Evolutionary conservation across 2,113 vertebrate genomes (phyloP).

Genomic region (Sigmodon hispidus): DNA sequence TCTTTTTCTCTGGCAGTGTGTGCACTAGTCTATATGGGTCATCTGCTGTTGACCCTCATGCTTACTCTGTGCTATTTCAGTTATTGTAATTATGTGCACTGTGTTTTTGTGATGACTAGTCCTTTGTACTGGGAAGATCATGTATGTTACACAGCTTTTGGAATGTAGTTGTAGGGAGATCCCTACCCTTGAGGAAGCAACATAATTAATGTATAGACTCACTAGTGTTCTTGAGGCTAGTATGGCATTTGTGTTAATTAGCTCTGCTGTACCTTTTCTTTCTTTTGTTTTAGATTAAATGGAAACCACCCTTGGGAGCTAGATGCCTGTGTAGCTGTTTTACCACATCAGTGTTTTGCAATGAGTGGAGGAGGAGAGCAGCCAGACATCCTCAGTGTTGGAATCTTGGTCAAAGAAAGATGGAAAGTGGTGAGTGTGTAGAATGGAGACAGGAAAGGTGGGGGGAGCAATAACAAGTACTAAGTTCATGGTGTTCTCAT

Average conservation of each 20-base stretch:
- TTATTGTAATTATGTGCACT: constrained; percentile 22
- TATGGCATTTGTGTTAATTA: constrained; percentile 49
- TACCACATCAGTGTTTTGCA: constrained; percentile 83
- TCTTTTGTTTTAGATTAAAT: constrained; percentile 87
- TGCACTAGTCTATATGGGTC: background rate
- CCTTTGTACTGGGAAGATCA: constrained; percentile 44
- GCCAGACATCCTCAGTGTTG: constrained; percentile 95
- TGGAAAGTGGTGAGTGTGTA: constrained; percentile 98
- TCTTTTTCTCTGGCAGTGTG: constrained; percentile 12
- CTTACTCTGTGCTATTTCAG: background rate
- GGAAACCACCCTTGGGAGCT: constrained; percentile 85
- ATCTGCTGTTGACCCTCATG: background rate
- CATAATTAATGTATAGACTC: constrained; percentile 23
- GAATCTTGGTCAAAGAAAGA: constrained; percentile 97
- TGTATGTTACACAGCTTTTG: constrained; percentile 21
- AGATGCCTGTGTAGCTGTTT: constrained; percentile 86
- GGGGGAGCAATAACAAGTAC: background rate
- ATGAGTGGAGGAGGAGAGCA: constrained; percentile 98
- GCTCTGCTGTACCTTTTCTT: constrained; percentile 63
- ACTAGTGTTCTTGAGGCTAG: constrained; percentile 9
- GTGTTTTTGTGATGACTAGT: background rate
- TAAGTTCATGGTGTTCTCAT: constrained; percentile 32
- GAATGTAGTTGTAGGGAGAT: background rate
- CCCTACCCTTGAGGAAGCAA: constrained; percentile 23
- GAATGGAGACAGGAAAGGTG: background rate